Conservation (phyloP, 1,140 invertebrate genomes). For the Drosophila tropicalis region DNA sequence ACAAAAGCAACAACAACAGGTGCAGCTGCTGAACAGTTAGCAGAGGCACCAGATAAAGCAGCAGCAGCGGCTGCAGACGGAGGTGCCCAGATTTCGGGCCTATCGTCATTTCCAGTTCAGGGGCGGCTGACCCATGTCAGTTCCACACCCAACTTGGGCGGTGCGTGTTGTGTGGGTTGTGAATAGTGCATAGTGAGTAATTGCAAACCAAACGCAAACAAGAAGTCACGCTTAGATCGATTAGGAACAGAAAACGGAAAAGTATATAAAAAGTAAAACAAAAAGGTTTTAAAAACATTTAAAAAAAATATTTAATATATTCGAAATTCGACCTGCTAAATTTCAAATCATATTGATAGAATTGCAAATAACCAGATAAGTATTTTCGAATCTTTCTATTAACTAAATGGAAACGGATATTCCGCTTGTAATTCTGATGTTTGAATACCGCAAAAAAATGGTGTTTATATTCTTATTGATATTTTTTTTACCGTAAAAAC, state of each 20-base stretch:
- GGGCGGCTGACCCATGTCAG: constrained; percentile 66
- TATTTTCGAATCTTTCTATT: no score
- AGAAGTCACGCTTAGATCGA: background rate
- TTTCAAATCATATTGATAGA: no score
- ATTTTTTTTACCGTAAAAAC: no score
- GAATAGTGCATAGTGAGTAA: background rate
- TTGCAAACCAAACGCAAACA: constrained; percentile 4
- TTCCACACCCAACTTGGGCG: constrained; percentile 75
- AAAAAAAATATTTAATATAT: no score
- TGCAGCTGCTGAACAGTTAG: constrained; percentile 19
- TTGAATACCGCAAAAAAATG: no score
- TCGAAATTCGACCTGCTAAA: no score
- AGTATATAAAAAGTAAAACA: background rate
- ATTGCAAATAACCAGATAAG: no score
- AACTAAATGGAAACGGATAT: no score
- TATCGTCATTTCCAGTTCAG: constrained; percentile 7
- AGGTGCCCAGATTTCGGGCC: background rate
- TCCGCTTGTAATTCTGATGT: no score
- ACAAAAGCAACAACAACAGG: constrained; percentile 1
- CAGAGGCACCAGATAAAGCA: constrained; percentile 6
- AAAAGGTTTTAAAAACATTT: background rate
- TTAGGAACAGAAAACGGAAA: background rate
- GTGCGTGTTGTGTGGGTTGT: constrained; percentile 48
- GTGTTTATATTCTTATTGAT: no score
- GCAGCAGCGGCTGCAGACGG: constrained; percentile 11